Evolutionary conservation across 2,797 vertebrate species (phyloP), one percentile per base, ranked within the genome.

Genomic region (Sphenopsis melanotis): DNA sequence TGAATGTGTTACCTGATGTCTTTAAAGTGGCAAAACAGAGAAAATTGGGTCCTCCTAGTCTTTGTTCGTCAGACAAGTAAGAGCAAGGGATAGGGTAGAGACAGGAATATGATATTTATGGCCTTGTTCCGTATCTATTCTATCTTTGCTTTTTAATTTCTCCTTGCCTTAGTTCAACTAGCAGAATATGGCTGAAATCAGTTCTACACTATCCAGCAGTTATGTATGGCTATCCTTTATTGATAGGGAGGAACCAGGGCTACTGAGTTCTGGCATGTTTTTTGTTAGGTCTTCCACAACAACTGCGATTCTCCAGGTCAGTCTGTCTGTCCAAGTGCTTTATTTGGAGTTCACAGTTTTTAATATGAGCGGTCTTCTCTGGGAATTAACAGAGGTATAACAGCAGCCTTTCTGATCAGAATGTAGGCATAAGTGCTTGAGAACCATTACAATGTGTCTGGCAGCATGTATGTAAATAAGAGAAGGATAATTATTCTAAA

Each of bases 1-100:
- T 82, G 37, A 94, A 96, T 94, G 83, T 94, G 86, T 87, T 96
- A 92, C 94, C 91, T 96, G 93, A 95, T 77, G 78, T 70, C 80
- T 87, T 90, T 86, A 90, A 94, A 91, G 50, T 76, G 78, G 64
- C 63, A 97, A 90, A 95, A 89, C 84, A 89, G 16, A 49, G 72
- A 61, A 72, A 90, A 93, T 46, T 78, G 53, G 32, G 52, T 87
- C 56, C 90, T 94, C 44, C 44, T 74, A 10, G 24, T 69, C 64
- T 83, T 92, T 79, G 68, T 83, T 94, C 24, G 18, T 74, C 66
- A 89, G 63, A 77, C 22, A 50, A 91, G 49, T 57, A 87, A 78
- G 39, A 94, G 53, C 74, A 74, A 71, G 74, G 32, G 89, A 26
- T 66, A 37, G 20, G n/a, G 18, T 13, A 87, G 63, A 69, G n/a